Evolutionary conservation across 2,888 invertebrate species (phyloP).

Genomic region (Abscondita cerata): DNA sequence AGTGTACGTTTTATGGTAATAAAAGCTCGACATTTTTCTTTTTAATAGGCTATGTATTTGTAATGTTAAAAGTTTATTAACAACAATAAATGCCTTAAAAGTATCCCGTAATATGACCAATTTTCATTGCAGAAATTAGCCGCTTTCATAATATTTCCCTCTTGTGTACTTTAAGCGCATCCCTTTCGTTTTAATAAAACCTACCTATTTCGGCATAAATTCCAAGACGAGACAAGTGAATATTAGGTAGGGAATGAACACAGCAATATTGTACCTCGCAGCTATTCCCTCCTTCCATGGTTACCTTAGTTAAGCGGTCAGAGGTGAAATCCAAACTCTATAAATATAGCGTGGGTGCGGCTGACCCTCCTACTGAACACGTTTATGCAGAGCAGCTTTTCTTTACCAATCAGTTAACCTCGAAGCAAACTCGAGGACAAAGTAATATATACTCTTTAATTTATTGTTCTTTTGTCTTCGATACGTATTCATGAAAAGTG

Average conservation of each 20-base stretch:
- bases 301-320: constrained; percentile 30
- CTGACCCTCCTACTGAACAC: constrained; percentile 12
- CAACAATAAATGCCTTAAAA: too few species aligned
- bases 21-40: not conserved
- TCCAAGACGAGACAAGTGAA: constrained; percentile 2
- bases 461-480: too few species aligned
- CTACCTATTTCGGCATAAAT: constrained; percentile 2
- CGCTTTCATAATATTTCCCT: too few species aligned
- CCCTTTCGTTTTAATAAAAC: constrained; percentile 5
- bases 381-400: constrained; percentile 29
- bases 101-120: too few species aligned
- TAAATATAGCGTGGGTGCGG: constrained; percentile 16
- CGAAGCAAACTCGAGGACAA: not conserved
- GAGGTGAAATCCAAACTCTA: constrained; percentile 32
- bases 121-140: too few species aligned
- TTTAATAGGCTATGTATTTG: not conserved
- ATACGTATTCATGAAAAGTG: too few species aligned
- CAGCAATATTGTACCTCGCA: constrained; percentile 23
- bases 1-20: not conserved
- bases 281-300: not conserved
- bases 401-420: constrained; percentile 15
- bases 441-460: too few species aligned
- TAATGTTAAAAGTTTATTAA: too few species aligned
- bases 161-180: not conserved
- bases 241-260: constrained; percentile 12